Evolutionary conservation across 2,113 vertebrate species (phyloP).

Genomic region (Catharus bicknelli): DNA sequence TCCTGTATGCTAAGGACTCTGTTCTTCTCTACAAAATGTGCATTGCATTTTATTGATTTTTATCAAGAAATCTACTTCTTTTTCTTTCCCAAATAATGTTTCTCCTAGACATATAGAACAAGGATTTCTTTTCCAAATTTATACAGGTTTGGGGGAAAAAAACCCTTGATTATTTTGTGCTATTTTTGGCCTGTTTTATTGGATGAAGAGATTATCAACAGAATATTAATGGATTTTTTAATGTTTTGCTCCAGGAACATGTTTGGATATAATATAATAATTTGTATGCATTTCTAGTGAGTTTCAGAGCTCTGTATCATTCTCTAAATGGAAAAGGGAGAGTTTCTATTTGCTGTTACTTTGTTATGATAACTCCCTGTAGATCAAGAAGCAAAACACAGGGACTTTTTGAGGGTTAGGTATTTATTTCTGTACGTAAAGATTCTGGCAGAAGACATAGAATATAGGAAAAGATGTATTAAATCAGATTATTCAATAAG

Average conservation of each 20-base stretch:
- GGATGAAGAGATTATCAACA: not conserved
- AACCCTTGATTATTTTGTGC: not conserved
- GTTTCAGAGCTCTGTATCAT: not conserved
- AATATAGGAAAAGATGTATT: not conserved
- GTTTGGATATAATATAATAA: not conserved
- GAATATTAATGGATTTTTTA: not conserved
- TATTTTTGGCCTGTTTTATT: not conserved
- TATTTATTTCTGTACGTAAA: not conserved
- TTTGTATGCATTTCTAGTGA: not conserved
- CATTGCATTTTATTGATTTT: not conserved
- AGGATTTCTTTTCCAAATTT: not conserved
- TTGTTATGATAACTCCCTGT: not conserved
- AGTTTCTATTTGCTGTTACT: not conserved
- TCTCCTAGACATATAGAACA: not conserved
- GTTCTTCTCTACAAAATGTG: not conserved
- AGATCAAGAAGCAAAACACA: not conserved
- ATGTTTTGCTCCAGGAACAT: not conserved
- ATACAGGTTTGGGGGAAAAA: not conserved
- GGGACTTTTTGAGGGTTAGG: not conserved
- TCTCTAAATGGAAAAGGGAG: not conserved
- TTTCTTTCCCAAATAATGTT: not conserved
- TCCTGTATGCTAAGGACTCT: not conserved
- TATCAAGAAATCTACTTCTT: not conserved
- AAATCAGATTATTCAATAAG: not conserved
- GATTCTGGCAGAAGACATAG: not conserved